Base-by-base conservation (phyloP, 1,140 invertebrate genomes). In the Archivesica marissinica region DNA sequence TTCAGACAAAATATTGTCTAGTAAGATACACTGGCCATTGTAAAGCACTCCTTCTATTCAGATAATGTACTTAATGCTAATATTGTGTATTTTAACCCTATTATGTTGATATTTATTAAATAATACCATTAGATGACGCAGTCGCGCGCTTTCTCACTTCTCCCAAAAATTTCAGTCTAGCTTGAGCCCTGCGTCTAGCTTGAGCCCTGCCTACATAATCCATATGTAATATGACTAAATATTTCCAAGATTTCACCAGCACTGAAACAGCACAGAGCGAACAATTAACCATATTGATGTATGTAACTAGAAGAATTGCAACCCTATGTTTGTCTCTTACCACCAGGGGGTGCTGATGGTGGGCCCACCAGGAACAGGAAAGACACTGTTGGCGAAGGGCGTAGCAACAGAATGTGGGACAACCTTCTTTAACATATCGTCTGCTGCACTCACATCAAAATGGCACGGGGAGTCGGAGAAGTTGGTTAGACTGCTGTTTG, bases 401-500 rank as follows among this genome's bases (percentile, higher is more conserved):
- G 98, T 99, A 3, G 99, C 99, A 25, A 99, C 99, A 0, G 99
- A 99, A 95, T 99, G 99, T 95, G 97, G 97, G 28, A 99, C 99
- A 64, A 99, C 99, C 0, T 99, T 99, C 94, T 99, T 99, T 94
- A 99, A 99, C 95, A 98, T 99, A 6, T 99, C 98, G 23, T 98
- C 98, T 0, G 99, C 98, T 0, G 99, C 98, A 0, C 95, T 99
- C 38, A 99, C 98, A 2, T 99, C 98, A 35, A 99, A 99, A 94
- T 99, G 99, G 94, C 95, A 99, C 75, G 99, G 99, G 20, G 99
- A 99, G 95, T 99, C 98, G 0, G 99, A 99, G 95, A 99, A 99
- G 95, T 96, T 99, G 87, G 98, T 99, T 85, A 95, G 98, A 66
- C 95, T 99, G 44, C 95, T 99, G 1, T 99, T 99, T 95, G 98